phyloP scores from a whole-genome alignment of 2,888 invertebrate genomes.

The Sycophila texana region DNA sequence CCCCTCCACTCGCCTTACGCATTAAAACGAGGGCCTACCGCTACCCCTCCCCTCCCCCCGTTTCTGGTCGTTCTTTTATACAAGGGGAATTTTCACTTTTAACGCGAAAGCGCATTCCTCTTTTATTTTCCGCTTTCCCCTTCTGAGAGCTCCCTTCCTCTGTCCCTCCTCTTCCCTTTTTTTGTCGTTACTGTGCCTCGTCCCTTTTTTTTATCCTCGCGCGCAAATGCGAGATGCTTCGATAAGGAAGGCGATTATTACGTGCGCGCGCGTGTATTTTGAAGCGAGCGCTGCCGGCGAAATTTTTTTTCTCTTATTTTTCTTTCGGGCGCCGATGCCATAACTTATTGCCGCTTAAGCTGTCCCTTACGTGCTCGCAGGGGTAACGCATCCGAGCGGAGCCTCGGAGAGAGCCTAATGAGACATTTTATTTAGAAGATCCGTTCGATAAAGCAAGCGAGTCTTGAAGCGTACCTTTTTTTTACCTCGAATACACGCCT shows the following conservation, averaged over 20 bases:
- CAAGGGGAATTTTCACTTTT: conserved; percentile 43
- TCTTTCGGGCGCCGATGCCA: neutral
- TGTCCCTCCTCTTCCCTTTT: neutral
- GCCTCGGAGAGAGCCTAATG: too few species aligned
- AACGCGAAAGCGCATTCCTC: conserved; percentile 29
- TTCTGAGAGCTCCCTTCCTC: neutral
- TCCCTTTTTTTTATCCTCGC: neutral
- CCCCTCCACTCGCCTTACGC: neutral
- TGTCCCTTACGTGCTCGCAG: too few species aligned
- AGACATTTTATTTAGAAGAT: too few species aligned
- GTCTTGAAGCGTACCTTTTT: too few species aligned
- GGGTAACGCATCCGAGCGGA: too few species aligned
- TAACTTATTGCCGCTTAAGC: conserved; percentile 19
- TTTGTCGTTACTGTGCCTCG: neutral
- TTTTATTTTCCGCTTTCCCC: neutral
- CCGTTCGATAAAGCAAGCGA: too few species aligned
- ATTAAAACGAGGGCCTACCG: neutral
- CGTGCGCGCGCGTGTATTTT: conserved; percentile 1
- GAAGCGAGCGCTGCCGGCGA: neutral
- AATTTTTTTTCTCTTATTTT: too few species aligned
- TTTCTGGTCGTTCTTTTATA: neutral
- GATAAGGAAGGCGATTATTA: conserved; percentile 24
- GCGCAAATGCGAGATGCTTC: conserved; percentile 22
- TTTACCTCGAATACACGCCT: too few species aligned
- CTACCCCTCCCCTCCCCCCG: neutral